phyloP scores from a whole-genome alignment of 2,113 vertebrate genomes.

The Bubo blakistoni region DNA sequence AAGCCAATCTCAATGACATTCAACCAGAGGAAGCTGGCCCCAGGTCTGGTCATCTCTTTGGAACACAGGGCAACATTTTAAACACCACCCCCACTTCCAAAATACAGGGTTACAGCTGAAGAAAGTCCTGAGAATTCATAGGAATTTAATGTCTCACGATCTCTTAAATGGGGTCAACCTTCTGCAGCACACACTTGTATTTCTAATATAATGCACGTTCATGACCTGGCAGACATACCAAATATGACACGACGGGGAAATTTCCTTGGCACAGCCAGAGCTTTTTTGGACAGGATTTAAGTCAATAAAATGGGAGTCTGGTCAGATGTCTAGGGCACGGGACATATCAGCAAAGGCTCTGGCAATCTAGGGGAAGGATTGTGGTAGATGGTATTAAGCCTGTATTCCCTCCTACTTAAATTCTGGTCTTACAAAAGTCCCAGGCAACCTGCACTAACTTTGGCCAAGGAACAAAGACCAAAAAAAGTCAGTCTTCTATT shows the following conservation, averaged over 20 bases:
- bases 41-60: not conserved
- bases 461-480: not conserved
- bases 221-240: not conserved
- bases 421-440: not conserved
- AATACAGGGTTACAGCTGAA: not conserved
- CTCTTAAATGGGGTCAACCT: not conserved
- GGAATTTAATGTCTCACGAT: not conserved
- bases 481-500: not conserved
- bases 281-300: not conserved
- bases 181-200: not conserved
- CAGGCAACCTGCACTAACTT: not conserved
- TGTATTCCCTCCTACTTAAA: not conserved
- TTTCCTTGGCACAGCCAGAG: not conserved
- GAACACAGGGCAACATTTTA: not conserved
- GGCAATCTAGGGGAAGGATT: not conserved
- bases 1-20: not conserved
- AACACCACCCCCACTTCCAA: not conserved
- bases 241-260: not conserved
- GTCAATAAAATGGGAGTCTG: not conserved
- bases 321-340: not conserved
- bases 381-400: not conserved
- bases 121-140: constrained; percentile 6
- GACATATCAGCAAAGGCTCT: not conserved
- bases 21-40: not conserved
- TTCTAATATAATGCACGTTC: not conserved